Base-by-base conservation (phyloP, 2,797 vertebrate species). In the Cheirogaleus major region DNA sequence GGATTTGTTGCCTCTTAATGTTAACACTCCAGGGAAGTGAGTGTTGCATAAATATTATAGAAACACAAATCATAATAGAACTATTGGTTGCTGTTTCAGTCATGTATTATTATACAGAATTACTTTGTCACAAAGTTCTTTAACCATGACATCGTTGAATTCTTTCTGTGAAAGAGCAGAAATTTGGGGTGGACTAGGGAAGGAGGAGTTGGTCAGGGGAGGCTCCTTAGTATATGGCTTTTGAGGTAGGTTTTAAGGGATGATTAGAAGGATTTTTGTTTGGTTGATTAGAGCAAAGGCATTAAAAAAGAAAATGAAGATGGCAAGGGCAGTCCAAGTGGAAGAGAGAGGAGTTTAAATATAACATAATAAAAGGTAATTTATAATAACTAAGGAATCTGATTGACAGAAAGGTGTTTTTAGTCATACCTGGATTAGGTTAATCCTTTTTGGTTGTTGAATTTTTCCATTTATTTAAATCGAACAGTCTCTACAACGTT, bases 401-500 rank as follows among this genome's bases (percentile, higher is more conserved):
- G 88, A 7, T 41, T 87, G 45, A 27, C 73, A 48, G 84, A 90
- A 79, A 13, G 23, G 9, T 38, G 18, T 52, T 86, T 89, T 70
- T 57, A 95, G 15, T 69, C 50, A 32, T 59, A 67, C 45, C 4
- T 67, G 65, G 14, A 70, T 48, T 79, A 48, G 18, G 3, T 61
- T 84, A 25, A 73, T 86, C 55, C 48, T 83, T 70, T 95, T 48
- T 82, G 45, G 13, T 93, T 89, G 55, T 94, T 78, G 12, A 1
- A 81, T 91, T 88, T 95, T 67, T 27, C 70, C 52, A 32, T 89
- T 91, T 32, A 23, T 92, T 80, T 79, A 89, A 95, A 30, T 79
- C 7, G 14, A 93, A 2, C 32, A 67, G 30, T 90, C 5, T 79
- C 14, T 48, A n/a, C 35, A 84, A 7, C 63, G 7, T 52, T 94